Evolutionary conservation across 2,113 vertebrate species (phyloP).

Genomic region (Rhadina sibilatrix): DNA sequence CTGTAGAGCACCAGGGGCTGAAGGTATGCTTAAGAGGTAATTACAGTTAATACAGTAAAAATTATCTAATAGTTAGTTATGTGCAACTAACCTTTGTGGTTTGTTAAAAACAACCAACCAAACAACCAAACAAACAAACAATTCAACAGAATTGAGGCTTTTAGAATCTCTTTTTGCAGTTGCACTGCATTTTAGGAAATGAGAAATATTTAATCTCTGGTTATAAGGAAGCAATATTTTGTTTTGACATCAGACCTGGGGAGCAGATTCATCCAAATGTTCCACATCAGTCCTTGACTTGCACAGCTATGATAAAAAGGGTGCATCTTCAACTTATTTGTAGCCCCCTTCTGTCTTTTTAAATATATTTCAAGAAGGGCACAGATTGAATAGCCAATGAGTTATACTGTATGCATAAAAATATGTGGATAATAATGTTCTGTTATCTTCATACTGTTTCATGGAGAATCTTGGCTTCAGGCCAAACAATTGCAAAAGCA

Average conservation of each 20-base stretch:
- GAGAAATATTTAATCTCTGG: neutral
- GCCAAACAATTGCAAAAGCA: constrained; percentile 4
- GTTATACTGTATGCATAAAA: neutral
- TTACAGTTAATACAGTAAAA: neutral
- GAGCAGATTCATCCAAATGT: neutral
- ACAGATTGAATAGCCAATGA: neutral
- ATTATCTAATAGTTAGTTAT: neutral
- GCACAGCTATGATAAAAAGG: neutral
- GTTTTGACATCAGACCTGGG: neutral
- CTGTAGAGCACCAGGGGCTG: fast-evolving
- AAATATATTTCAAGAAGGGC: neutral
- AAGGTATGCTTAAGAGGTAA: neutral
- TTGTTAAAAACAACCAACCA: neutral
- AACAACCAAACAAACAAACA: neutral
- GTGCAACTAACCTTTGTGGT: neutral
- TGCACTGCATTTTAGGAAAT: neutral
- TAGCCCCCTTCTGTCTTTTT: neutral
- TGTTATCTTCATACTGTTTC: neutral
- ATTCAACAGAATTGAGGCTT: neutral
- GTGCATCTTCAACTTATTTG: neutral
- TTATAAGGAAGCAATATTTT: neutral
- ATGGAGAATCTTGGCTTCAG: neutral
- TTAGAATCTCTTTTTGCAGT: neutral
- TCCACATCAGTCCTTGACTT: neutral
- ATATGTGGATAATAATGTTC: neutral